Base-by-base conservation (phyloP, 2,888 invertebrate species). In the Lasioglossum malachurum region DNA sequence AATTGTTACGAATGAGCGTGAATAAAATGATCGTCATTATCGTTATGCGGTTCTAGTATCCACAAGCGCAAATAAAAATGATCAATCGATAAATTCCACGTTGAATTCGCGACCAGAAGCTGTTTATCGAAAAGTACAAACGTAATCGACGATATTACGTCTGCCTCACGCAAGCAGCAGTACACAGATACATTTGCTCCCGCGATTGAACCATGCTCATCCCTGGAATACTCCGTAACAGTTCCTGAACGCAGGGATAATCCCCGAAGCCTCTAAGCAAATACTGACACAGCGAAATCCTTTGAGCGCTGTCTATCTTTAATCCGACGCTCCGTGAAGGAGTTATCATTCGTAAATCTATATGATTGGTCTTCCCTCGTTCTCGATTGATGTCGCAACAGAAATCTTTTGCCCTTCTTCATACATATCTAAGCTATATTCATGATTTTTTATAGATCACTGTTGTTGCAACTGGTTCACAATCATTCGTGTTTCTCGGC, bases 241-340 rank as follows among this genome's bases (percentile, higher is more conserved):
- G 12, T 64, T 31, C 31, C 7, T 7, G 16, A 64, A 64, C 64
- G 31, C 31, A 64, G 7, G 16, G 64, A 64, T 64, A 64, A 64
- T 64, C 64, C 31, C 7, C 14, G 64, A 16, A 27, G 64, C 5
- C 64, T 64, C n/a, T 27, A 5, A 64, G 64, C 64, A 64, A 64
- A 64, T 31, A 64, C 64, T 64, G 64, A 64, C 64, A 7, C 64
- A 64, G 64, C 64, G 31, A 16, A 64, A 64, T 64, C 64, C 64
- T 64, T 64, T 31, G 16, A 31, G 64, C 7, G 64, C 16, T 64
- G 64, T 7, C 16, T 16, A 31, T 64, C 60, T 60, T 60, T 60
- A 60, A 60, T 60, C 31, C 31, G 31, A 27, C 5, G 14, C 14
- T 31, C 27, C 60, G 14, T 16, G 5, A 64, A 64, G 64, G 31